Percentiles rank a stretch among this genome's conserved stretches.
These are phyloP conservation scores for Congeria kusceri DNA, from an alignment of 2,888 invertebrate genomes.

Conservation along the genomic window DNA sequence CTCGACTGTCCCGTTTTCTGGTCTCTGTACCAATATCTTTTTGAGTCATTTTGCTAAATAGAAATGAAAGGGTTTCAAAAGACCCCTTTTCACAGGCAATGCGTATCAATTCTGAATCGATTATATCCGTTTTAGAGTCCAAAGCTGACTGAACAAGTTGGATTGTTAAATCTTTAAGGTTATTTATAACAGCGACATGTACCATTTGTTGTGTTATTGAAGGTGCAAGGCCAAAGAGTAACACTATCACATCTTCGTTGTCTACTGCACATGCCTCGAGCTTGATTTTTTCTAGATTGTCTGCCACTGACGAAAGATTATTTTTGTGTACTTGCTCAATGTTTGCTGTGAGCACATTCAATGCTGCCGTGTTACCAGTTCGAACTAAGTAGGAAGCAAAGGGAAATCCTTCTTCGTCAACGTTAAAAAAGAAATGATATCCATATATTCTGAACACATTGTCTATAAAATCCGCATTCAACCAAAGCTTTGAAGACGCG, in stretches of 20 bases:
- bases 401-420: slow-evolving; percentile 7
- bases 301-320: background rate
- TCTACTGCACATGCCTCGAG: slow-evolving; percentile 12
- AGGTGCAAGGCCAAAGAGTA: background rate
- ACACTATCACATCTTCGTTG: slow-evolving; percentile 6
- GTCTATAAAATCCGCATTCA: slow-evolving; percentile 30
- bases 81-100: slow-evolving; percentile 24
- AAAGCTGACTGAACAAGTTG: slow-evolving; percentile 13
- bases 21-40: background rate
- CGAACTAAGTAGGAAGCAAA: slow-evolving; percentile 27
- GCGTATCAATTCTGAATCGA: slow-evolving; percentile 25
- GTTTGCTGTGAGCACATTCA: background rate
- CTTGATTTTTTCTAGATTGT: slow-evolving; percentile 18
- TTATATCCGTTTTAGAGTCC: slow-evolving; percentile 6
- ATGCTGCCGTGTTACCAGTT: background rate
- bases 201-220: background rate
- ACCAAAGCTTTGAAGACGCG: slow-evolving; percentile 38
- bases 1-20: slow-evolving; percentile 27
- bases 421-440: slow-evolving; percentile 37
- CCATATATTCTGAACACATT: slow-evolving; percentile 29
- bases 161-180: slow-evolving; percentile 2
- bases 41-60: slow-evolving; percentile 3
- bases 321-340: background rate
- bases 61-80: slow-evolving; percentile 18
- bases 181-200: slow-evolving; percentile 18